A percentile compares a stretch with the other conserved stretches of the same genome.
Evolutionary conservation across 2,888 invertebrate genomes (phyloP).

Genomic region (Chymomyza amoena): DNA sequence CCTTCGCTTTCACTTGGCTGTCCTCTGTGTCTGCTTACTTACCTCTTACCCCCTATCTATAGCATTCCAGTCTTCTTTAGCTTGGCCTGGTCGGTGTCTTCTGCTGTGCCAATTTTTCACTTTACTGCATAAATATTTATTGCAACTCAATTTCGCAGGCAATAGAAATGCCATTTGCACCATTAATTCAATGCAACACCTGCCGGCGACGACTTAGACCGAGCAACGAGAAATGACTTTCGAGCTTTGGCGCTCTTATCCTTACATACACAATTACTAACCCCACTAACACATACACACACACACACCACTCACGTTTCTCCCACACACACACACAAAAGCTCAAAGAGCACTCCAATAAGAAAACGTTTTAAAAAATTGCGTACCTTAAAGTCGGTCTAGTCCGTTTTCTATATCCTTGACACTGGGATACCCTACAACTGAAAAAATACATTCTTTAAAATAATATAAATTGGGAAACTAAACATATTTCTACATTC

Average conservation of each 20-base stretch:
- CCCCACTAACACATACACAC: too few species aligned
- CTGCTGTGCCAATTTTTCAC: conserved; percentile 68
- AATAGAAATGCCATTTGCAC: conserved; percentile 72
- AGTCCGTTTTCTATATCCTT: not conserved
- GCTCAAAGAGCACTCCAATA: not conserved
- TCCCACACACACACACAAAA: not conserved
- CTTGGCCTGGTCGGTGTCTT: conserved; percentile 37
- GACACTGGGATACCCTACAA: too few species aligned
- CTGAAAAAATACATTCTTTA: too few species aligned
- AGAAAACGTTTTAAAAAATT: not conserved
- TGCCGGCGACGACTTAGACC: conserved; percentile 66
- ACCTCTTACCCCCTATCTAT: too few species aligned
- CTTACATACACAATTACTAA: not conserved
- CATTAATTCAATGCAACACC: conserved; percentile 72
- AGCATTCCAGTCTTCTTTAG: conserved; percentile 6
- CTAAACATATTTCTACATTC: too few species aligned
- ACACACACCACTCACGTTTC: not conserved
- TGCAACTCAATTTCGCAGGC: conserved; percentile 72
- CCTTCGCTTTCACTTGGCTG: not conserved
- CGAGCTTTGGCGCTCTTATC: not conserved
- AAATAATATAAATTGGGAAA: too few species aligned
- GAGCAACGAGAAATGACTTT: conserved; percentile 3
- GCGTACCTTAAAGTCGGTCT: not conserved
- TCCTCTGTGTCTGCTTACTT: not conserved
- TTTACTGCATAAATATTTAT: conserved; percentile 71